A percentile compares a stretch with the other conserved stretches of the same genome.
Evolutionary conservation across 1,140 invertebrate genomes (phyloP).

Genomic region (Cyclargus thomasi): DNA sequence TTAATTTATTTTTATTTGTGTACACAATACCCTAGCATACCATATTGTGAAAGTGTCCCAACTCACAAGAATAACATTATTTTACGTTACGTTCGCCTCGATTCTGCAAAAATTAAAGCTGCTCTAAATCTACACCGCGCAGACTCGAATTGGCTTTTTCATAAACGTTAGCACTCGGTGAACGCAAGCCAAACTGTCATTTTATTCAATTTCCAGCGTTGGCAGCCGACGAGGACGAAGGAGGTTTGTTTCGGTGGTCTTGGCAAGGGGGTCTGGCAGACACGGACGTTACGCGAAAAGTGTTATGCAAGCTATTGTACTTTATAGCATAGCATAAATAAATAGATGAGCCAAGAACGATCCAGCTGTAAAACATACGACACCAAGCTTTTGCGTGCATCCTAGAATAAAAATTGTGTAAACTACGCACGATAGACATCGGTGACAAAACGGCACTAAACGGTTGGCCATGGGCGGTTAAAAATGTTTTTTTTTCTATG

Average conservation of each 20-base stretch:
- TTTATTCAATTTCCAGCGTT: slow-evolving; percentile 9
- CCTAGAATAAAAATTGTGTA: no score
- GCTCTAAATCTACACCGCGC: not conserved
- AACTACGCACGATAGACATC: no score
- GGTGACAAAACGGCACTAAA: no score
- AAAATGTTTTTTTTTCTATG: no score
- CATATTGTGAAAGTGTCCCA: no score
- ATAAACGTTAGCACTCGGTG: not conserved
- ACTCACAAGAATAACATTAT: no score
- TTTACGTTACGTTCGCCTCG: not conserved
- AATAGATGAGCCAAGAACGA: no score
- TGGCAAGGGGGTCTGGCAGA: not conserved
- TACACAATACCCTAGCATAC: not conserved
- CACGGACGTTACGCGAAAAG: no score
- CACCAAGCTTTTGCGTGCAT: no score
- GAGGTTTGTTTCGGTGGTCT: not conserved
- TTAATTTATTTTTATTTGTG: not conserved
- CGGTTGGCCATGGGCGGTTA: no score
- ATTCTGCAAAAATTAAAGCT: not conserved
- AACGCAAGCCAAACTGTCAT: slow-evolving; percentile 5
- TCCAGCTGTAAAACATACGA: no score
- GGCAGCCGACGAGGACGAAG: slow-evolving; percentile 1
- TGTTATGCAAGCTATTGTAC: not conserved
- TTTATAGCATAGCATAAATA: not conserved
- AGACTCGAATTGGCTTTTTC: not conserved